Conservation (phyloP, 2,797 vertebrate genomes). For the Netta rufina region DNA sequence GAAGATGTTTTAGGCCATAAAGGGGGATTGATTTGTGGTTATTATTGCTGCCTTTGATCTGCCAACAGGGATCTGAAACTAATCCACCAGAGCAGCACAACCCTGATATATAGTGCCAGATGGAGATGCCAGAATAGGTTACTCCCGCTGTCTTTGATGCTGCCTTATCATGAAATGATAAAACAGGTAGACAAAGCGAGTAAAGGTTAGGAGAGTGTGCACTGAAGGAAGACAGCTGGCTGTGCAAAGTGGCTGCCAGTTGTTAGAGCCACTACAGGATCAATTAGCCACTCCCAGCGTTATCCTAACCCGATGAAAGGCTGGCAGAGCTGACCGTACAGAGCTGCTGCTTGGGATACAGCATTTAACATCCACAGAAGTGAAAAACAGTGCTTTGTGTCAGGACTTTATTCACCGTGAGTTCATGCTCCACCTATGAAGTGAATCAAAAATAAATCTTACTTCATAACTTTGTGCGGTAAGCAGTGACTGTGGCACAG, state of each 20-base stretch:
- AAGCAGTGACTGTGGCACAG: background rate
- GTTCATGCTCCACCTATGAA: background rate
- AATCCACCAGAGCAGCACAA: constrained; percentile 41
- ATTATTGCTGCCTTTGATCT: constrained; percentile 62
- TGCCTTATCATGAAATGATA: constrained; percentile 27
- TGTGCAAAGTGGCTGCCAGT: background rate
- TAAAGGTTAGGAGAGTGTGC: background rate
- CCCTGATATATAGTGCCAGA: constrained; percentile 51
- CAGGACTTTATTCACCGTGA: background rate
- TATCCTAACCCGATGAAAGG: background rate
- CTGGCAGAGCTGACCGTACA: rapidly evolving
- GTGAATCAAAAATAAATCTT: background rate
- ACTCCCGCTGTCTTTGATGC: constrained; percentile 7
- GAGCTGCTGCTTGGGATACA: background rate
- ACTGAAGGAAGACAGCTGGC: background rate
- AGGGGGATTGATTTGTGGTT: constrained; percentile 70
- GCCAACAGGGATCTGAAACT: constrained; percentile 59
- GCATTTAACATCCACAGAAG: background rate
- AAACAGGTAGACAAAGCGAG: constrained; percentile 17
- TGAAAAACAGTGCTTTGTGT: background rate
- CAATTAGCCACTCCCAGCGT: background rate
- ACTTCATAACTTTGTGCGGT: background rate
- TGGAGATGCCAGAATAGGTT: constrained; percentile 57
- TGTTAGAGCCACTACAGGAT: background rate
- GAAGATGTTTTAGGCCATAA: constrained; percentile 39